phyloP scores from a whole-genome alignment of 64 coral and sea anemone species.

The Pocillopora verrucosa region DNA sequence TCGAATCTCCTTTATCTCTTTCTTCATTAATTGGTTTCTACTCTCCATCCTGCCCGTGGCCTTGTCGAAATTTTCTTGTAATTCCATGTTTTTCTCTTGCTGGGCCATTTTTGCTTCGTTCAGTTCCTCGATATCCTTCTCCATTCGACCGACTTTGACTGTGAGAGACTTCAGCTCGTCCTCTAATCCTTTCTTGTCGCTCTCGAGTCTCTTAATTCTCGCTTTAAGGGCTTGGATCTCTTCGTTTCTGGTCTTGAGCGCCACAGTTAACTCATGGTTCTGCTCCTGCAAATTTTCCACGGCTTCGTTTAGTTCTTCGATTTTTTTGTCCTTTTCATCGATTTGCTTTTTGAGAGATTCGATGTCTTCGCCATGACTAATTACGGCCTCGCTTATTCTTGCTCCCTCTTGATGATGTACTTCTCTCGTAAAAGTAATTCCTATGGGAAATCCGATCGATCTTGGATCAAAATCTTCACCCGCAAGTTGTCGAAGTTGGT shows the following conservation, averaged over 20 bases:
- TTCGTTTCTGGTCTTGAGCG: slow-evolving; percentile 21
- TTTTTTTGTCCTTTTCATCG: slow-evolving; percentile 27
- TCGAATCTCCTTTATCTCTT: slow-evolving; percentile 17
- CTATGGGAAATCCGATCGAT: background rate
- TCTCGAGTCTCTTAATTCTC: slow-evolving; percentile 33
- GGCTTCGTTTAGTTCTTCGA: background rate
- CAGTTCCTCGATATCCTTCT: slow-evolving; percentile 26
- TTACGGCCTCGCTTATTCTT: background rate
- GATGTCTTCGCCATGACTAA: slow-evolving; percentile 8
- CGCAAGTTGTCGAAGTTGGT: background rate
- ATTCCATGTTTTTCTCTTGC: slow-evolving; percentile 11
- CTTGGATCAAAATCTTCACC: background rate
- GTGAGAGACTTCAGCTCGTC: slow-evolving; percentile 25
- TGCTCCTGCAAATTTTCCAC: slow-evolving; percentile 18
- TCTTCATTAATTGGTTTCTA: slow-evolving; percentile 7
- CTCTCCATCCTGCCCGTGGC: background rate
- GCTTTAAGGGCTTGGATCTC: slow-evolving; percentile 22
- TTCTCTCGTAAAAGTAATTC: background rate
- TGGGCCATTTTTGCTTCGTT: background rate
- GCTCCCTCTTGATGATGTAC: background rate
- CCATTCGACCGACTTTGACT: slow-evolving; percentile 9
- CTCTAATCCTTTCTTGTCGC: slow-evolving; percentile 36
- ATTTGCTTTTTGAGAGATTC: slow-evolving; percentile 9
- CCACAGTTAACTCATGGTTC: slow-evolving; percentile 19
- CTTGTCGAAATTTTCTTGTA: slow-evolving; percentile 27